Conservation (phyloP, 2,888 invertebrate genomes). For the Julus scandinavius region DNA sequence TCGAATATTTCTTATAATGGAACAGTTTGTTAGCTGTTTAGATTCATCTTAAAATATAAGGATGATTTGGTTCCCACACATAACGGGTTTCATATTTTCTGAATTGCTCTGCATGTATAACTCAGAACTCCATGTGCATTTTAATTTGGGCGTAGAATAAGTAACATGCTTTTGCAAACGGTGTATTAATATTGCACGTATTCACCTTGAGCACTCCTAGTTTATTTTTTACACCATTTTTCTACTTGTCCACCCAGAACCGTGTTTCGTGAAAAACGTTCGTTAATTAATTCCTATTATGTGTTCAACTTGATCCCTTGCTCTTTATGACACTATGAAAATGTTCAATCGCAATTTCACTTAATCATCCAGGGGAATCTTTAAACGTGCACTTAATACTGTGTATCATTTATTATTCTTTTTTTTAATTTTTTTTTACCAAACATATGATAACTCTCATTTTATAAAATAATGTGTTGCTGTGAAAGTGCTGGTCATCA, state of each 20-base stretch:
- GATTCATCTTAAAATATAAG: too few species aligned
- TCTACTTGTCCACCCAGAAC: not conserved
- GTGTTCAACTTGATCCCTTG: not conserved
- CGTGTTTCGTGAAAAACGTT: not conserved
- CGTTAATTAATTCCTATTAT: conserved; percentile 22
- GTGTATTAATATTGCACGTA: not conserved
- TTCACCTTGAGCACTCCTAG: conserved; percentile 33
- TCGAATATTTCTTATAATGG: too few species aligned
- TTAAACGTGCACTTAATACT: not conserved
- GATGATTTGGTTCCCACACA: too few species aligned
- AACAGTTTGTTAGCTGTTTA: too few species aligned
- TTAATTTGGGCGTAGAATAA: not conserved
- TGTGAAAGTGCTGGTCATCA: conserved; percentile 33
- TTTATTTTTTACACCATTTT: not conserved
- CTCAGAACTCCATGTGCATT: too few species aligned
- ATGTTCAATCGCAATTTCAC: not conserved
- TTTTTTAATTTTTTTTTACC: not conserved
- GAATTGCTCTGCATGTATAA: too few species aligned
- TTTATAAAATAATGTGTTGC: conserved; percentile 15
- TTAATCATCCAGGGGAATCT: not conserved
- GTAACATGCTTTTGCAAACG: conserved; percentile 1
- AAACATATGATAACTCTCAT: not conserved
- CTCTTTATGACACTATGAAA: not conserved
- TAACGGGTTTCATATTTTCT: too few species aligned
- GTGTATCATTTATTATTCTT: too few species aligned